These are phyloP conservation scores for Promerops cafer DNA, from an alignment of 2,113 vertebrate genomes.

Conservation along the genomic window DNA sequence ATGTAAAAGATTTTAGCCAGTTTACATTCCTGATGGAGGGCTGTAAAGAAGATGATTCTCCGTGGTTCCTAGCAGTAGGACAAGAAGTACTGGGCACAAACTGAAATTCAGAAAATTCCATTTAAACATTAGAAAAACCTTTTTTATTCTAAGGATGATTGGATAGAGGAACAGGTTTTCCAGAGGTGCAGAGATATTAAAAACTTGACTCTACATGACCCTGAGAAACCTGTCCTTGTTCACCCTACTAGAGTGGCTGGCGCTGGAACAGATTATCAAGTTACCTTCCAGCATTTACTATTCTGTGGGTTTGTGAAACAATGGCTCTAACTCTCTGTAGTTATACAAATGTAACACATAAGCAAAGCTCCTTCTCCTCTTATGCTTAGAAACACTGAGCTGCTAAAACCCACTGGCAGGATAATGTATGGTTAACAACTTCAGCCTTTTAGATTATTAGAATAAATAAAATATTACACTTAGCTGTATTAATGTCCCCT, in stretches of 20 bases:
- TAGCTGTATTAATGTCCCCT: neutral
- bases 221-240: neutral
- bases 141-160: neutral
- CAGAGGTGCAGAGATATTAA: neutral
- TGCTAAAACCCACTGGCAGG: neutral
- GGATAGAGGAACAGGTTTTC: neutral
- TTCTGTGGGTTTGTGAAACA: neutral
- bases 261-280: neutral
- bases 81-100: neutral
- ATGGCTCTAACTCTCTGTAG: neutral
- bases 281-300: neutral
- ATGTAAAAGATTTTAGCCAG: neutral
- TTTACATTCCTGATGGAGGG: neutral
- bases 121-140: neutral
- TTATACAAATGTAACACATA: neutral
- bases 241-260: neutral
- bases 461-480: constrained; percentile 21
- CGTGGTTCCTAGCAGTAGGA: neutral
- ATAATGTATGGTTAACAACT: neutral
- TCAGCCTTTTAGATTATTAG: neutral
- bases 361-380: neutral
- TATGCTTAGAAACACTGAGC: neutral
- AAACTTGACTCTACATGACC: neutral
- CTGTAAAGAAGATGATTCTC: neutral
- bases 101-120: neutral